phyloP scores from a whole-genome alignment of 2,797 vertebrate species.

The Amphiprion clarkii region DNA sequence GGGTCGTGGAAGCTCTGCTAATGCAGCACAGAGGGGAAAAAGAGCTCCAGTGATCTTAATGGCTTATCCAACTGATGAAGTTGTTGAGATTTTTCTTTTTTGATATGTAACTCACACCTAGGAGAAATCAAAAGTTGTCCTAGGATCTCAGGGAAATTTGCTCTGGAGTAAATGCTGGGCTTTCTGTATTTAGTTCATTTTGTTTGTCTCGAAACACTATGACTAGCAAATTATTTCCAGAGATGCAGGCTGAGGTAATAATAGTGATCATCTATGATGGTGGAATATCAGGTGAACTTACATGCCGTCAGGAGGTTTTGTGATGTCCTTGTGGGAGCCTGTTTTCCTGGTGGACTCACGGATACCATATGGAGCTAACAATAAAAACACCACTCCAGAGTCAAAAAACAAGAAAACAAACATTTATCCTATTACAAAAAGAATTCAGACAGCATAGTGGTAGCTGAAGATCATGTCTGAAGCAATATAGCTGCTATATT shows the following conservation, averaged over 20 bases:
- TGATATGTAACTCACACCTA: background rate
- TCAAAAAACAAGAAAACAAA: background rate
- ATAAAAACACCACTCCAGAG: background rate
- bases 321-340: slow-evolving; percentile 91
- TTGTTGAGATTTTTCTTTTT: background rate
- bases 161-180: background rate
- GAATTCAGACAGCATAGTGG: background rate
- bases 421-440: background rate
- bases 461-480: background rate
- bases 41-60: no score
- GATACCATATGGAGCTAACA: slow-evolving; percentile 95
- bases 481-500: background rate
- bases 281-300: slow-evolving; percentile 73
- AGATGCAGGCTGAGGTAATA: background rate
- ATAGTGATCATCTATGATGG: no score
- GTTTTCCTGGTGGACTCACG: slow-evolving; percentile 96
- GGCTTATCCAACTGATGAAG: background rate
- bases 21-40: no score
- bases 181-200: background rate
- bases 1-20: no score
- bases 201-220: background rate
- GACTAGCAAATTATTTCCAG: background rate
- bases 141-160: no score
- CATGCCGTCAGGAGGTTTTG: slow-evolving; percentile 88
- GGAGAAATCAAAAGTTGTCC: no score